Percentiles rank a stretch among this genome's conserved stretches.
These are phyloP conservation scores for Scomber colias DNA, from an alignment of 2,113 vertebrate species.

Conservation along the genomic window DNA sequence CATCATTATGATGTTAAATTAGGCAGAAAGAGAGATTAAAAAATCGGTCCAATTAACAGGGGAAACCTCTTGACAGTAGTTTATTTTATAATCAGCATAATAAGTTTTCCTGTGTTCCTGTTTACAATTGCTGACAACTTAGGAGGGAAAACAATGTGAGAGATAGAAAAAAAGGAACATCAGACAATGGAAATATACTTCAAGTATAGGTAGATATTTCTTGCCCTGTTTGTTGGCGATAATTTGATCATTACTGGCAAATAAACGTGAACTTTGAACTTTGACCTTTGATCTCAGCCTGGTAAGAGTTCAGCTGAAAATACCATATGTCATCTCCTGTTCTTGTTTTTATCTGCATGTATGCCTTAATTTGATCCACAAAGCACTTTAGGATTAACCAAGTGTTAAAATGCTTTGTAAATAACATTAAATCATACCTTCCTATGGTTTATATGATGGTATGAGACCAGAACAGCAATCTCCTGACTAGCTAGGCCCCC, in stretches of 20 bases:
- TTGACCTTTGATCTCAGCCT: constrained; percentile 30
- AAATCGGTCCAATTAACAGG: constrained; percentile 61
- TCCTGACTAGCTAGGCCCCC: background rate
- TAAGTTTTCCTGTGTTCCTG: constrained; percentile 18
- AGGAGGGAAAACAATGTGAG: background rate
- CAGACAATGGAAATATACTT: constrained; percentile 1
- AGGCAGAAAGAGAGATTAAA: constrained; percentile 52
- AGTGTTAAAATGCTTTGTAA: background rate
- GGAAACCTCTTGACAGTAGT: constrained; percentile 54
- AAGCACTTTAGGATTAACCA: background rate
- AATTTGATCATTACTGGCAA: background rate
- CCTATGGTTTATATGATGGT: background rate
- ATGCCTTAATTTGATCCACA: background rate
- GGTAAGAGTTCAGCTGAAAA: constrained; percentile 2
- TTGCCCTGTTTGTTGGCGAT: background rate
- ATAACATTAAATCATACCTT: background rate
- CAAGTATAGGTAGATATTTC: background rate
- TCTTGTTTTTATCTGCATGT: background rate
- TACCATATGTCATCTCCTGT: background rate
- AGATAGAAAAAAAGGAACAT: background rate
- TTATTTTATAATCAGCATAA: constrained; percentile 43
- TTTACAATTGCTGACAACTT: constrained; percentile 22
- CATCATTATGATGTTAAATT: constrained; percentile 67
- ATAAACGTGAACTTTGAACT: background rate
- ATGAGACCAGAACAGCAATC: constrained; percentile 16